Conservation (phyloP, 2,113 vertebrate species). For the Clupea harengus region DNA sequence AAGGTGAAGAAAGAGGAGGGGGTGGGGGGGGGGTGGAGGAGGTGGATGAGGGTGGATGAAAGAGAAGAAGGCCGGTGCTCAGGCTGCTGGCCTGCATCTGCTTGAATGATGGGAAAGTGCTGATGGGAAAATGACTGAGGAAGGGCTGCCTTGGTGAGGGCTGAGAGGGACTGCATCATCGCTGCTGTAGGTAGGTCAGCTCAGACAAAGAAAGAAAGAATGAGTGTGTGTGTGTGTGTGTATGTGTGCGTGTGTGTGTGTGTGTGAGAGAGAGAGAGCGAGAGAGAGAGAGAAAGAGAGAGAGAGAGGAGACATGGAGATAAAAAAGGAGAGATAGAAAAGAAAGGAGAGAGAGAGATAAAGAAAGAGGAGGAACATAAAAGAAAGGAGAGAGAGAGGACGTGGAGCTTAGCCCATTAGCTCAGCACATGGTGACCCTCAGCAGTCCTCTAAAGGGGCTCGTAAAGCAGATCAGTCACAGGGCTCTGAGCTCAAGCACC, state of each 20-base stretch:
- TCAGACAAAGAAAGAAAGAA: background rate
- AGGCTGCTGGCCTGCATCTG: background rate
- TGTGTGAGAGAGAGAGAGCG: background rate
- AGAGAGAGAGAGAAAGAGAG: background rate
- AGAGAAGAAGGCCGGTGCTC: background rate
- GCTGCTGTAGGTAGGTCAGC: background rate
- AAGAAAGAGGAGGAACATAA: background rate
- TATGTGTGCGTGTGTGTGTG: no score
- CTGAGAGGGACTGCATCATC: background rate
- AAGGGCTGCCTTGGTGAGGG: no score
- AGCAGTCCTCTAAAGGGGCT: conserved; percentile 19
- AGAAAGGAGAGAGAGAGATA: background rate
- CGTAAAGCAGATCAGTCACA: conserved; percentile 26
- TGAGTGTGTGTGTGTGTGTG: no score
- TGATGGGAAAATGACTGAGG: background rate
- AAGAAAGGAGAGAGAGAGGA: background rate
- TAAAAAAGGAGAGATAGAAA: background rate
- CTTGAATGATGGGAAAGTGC: background rate
- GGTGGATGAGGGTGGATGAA: background rate
- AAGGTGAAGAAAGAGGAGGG: background rate
- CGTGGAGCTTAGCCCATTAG: conserved; percentile 10
- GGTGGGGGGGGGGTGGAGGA: background rate
- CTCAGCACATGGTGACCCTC: conserved; percentile 29
- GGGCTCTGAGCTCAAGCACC: conserved; percentile 16
- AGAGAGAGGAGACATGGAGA: background rate